Conservation (phyloP, 1,140 invertebrate genomes). For the Pogonomyrmex californicus region DNA sequence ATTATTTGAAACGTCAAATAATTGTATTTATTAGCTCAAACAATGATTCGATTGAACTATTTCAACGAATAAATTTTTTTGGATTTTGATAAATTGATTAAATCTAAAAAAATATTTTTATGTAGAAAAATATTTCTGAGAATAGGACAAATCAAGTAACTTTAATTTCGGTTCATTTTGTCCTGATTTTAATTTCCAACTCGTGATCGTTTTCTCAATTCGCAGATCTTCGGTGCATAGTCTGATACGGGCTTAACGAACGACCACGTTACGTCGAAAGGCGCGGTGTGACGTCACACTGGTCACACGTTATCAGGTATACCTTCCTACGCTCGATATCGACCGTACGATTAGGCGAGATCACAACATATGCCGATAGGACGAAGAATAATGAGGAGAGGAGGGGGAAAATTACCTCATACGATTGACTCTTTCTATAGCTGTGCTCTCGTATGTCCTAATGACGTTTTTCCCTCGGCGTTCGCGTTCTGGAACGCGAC, state of each 20-base stretch:
- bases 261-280: slow-evolving; percentile 26
- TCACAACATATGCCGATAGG: background rate
- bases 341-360: background rate
- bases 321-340: slow-evolving; percentile 39
- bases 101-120: no score
- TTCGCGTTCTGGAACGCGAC: slow-evolving; percentile 53
- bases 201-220: background rate
- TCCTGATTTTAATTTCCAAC: background rate
- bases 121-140: no score
- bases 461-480: slow-evolving; percentile 42
- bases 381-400: background rate
- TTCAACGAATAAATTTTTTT: no score
- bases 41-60: no score
- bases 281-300: slow-evolving; percentile 13
- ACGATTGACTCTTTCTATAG: background rate
- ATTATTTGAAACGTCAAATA: no score
- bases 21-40: no score
- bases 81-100: no score
- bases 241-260: background rate
- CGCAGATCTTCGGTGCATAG: background rate
- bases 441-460: background rate
- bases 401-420: background rate
- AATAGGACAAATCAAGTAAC: background rate
- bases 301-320: slow-evolving; percentile 31
- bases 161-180: background rate